phyloP scores from a whole-genome alignment of 2,113 vertebrate species.

The rabbit (Oryctolagus cuniculus) region DNA sequence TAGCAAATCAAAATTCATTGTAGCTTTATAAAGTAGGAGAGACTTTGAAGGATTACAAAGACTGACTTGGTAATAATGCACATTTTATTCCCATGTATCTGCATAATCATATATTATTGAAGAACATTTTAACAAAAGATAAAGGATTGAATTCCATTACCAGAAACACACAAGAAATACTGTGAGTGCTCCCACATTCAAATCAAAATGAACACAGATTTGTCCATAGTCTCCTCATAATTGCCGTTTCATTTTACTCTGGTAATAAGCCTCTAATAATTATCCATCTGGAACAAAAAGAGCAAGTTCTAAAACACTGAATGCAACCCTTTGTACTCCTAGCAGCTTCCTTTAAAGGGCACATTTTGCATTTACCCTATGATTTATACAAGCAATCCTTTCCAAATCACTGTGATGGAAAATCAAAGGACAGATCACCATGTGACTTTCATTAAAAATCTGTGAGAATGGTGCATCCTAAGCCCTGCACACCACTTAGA shows the following conservation, averaged over 20 bases:
- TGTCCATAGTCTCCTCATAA: constrained; percentile 65
- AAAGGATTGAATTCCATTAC: constrained; percentile 75
- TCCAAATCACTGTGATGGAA: constrained; percentile 56
- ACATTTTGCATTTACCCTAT: constrained; percentile 51
- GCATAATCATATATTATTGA: constrained; percentile 76
- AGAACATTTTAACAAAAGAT: constrained; percentile 78
- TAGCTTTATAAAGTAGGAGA: constrained; percentile 52
- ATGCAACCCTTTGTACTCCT: background rate
- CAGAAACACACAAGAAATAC: constrained; percentile 70
- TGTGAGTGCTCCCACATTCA: constrained; percentile 54
- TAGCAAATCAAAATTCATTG: constrained; percentile 58
- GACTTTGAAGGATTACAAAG: constrained; percentile 33
- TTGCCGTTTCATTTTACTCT: constrained; percentile 67
- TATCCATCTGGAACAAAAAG: constrained; percentile 57
- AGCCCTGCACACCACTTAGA: background rate
- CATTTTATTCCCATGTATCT: constrained; percentile 64
- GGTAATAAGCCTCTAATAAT: constrained; percentile 73
- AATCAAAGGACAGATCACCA: constrained; percentile 63
- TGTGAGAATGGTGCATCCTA: background rate
- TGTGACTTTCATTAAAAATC: constrained; percentile 54
- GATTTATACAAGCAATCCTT: constrained; percentile 58
- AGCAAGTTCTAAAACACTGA: constrained; percentile 57
- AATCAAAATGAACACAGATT: constrained; percentile 67
- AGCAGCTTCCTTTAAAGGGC: constrained; percentile 31
- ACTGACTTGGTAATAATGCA: constrained; percentile 44